Evolutionary conservation across 1,140 invertebrate genomes (phyloP).

Genomic region (Periplaneta americana): DNA sequence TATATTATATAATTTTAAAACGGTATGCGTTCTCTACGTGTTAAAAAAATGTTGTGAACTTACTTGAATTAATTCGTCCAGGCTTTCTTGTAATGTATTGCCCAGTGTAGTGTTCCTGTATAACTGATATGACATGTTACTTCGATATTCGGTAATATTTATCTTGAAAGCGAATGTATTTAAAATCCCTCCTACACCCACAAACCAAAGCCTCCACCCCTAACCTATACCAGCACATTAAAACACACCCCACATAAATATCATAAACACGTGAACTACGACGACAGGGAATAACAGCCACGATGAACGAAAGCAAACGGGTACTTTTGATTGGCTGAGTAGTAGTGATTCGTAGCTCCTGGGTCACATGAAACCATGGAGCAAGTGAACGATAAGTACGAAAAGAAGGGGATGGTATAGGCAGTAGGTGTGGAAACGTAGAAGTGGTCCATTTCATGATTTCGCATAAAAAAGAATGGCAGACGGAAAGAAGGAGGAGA

Average conservation of each 20-base stretch:
- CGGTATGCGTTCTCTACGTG: too few species aligned
- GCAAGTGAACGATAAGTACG: background rate
- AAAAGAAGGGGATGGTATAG: background rate
- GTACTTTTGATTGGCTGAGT: background rate
- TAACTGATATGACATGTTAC: conserved; percentile 87
- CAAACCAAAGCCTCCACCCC: background rate
- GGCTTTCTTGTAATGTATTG: conserved; percentile 91
- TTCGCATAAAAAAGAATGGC: conserved; percentile 33
- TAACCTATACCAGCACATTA: background rate
- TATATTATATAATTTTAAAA: too few species aligned
- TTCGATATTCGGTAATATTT: conserved; percentile 20
- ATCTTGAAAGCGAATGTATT: background rate
- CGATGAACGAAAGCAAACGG: too few species aligned
- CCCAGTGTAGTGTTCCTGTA: conserved; percentile 97
- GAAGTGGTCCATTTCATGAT: background rate
- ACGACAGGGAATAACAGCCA: background rate
- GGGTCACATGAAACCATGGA: background rate
- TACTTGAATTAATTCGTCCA: conserved; percentile 88
- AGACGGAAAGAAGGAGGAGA: conserved; percentile 73
- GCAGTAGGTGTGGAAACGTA: background rate
- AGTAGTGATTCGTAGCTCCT: background rate
- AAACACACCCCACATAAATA: background rate
- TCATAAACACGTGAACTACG: background rate
- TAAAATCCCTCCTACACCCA: background rate
- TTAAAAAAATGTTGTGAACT: too few species aligned